Percentiles rank a stretch among this genome's conserved stretches.
Evolutionary conservation across 30 jellyfish, hydroid and myxozoan species (phyloP).

Genomic region (Hydractinia symbiolongicarpus): DNA sequence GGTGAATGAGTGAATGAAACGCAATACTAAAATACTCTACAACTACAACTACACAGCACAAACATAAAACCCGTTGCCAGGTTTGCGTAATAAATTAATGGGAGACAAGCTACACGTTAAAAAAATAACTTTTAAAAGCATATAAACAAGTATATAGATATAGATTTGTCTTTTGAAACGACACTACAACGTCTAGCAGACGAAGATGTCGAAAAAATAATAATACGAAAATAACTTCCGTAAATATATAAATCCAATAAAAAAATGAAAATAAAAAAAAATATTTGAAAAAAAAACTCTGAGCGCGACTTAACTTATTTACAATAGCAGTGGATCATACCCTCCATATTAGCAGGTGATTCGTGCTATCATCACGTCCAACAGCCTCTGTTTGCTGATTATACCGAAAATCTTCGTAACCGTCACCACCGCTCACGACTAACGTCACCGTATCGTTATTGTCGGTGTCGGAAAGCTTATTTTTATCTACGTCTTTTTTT

Average conservation of each 20-base stretch:
- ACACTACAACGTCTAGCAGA: no score
- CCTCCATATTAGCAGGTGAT: slow-evolving; percentile 94
- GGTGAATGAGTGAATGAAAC: no score
- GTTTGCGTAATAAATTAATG: background rate
- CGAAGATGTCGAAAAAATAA: background rate
- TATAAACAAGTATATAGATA: background rate
- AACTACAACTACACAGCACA: no score
- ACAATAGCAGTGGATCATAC: slow-evolving; percentile 38
- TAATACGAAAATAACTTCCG: background rate
- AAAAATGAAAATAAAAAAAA: background rate
- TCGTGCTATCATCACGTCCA: slow-evolving; percentile 99
- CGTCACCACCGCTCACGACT: slow-evolving; percentile 98
- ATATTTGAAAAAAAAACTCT: background rate
- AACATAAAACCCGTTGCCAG: no score
- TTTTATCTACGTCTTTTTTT: slow-evolving; percentile 30
- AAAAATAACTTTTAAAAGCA: slow-evolving; percentile 6
- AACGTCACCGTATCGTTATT: slow-evolving; percentile 53
- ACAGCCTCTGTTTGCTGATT: slow-evolving; percentile 92
- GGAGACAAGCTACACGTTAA: slow-evolving; percentile 10
- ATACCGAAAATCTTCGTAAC: slow-evolving; percentile 91
- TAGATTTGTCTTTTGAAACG: no score
- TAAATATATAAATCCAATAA: background rate
- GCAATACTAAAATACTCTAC: no score
- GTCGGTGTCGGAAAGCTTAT: slow-evolving; percentile 40
- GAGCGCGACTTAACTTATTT: background rate